A percentile compares a stretch with the other conserved stretches of the same genome.
Evolutionary conservation across 2,888 invertebrate genomes (phyloP).

Genomic region (Deilephila porcellus): DNA sequence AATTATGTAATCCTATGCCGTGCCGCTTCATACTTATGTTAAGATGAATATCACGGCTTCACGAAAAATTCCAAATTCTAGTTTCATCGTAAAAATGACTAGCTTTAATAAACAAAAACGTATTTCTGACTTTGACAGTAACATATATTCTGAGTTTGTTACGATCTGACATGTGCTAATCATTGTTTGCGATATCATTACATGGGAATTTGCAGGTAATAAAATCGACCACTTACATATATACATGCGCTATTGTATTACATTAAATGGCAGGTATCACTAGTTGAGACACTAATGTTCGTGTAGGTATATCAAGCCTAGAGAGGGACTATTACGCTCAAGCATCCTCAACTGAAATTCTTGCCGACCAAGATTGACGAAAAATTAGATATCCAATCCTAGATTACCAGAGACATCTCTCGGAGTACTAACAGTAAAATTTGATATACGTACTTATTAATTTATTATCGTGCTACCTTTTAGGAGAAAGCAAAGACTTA

Average conservation of each 20-base stretch:
- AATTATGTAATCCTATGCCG: too few species aligned
- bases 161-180: not conserved
- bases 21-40: too few species aligned
- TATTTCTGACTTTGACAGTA: not conserved
- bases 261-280: not conserved
- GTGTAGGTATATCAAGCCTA: not conserved
- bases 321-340: too few species aligned
- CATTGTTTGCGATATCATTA: constrained; percentile 2
- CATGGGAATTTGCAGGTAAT: constrained; percentile 8
- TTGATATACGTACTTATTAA: too few species aligned
- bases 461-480: too few species aligned
- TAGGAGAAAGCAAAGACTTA: too few species aligned
- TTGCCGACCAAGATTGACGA: too few species aligned
- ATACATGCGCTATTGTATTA: not conserved
- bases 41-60: not conserved
- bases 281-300: not conserved
- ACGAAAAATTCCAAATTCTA: not conserved
- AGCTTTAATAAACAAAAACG: not conserved
- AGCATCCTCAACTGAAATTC: too few species aligned
- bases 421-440: too few species aligned
- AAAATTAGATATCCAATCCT: too few species aligned
- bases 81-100: not conserved
- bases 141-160: not conserved
- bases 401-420: too few species aligned
- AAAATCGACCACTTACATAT: not conserved